Evolutionary conservation across 2,888 invertebrate species (phyloP), one percentile per base, ranked within the genome.

Genomic region (Aquatica leii): DNA sequence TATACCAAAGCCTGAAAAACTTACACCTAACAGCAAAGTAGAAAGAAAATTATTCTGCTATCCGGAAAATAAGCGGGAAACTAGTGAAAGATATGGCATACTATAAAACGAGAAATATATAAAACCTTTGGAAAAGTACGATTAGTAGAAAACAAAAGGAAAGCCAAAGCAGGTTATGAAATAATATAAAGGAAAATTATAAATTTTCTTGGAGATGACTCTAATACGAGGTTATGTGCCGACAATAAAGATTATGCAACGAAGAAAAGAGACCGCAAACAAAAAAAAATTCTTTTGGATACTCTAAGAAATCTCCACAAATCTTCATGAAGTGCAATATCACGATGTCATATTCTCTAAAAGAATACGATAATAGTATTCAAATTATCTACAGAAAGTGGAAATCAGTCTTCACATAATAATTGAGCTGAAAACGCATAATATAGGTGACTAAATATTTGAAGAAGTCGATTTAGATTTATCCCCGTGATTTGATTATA

Each of bases 151-250:
- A 31, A 4, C 9, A 31, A 31, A 31, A 6, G 31, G 9, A 31
- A 37, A 37, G 37, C 11, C 11, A 37, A 37, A 37, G 37, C 37
- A 37, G 12, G 37, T 9, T 37, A 37, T 37, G 37, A 37, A 37
- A 37, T 37, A 37, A 37, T 37, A 12, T n/a, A 37, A 17, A 46
- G 18, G 46, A 46, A 15, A 46, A 46, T 55, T 41, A 24, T 24
- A 55, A 43, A 55, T 46, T 57, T 57, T 37, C 52, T 67, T 57
- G 69, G 69, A 69, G 67, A 71, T 34, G 70, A 72, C 50, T 53
- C n/a, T 14, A 56, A 58, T 51, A 58, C 15, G 11, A 35, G 58
- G 8, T 20, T 50, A 15, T 20, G 41, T 24, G 59, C 51, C n/a
- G 40, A 52, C 2, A 51, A 52, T 41, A 35, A 17, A 41, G 51